Evolutionary conservation across 2,113 vertebrate species (phyloP), one percentile per base, ranked within the genome.

Genomic region (Micronycteris hirsuta): DNA sequence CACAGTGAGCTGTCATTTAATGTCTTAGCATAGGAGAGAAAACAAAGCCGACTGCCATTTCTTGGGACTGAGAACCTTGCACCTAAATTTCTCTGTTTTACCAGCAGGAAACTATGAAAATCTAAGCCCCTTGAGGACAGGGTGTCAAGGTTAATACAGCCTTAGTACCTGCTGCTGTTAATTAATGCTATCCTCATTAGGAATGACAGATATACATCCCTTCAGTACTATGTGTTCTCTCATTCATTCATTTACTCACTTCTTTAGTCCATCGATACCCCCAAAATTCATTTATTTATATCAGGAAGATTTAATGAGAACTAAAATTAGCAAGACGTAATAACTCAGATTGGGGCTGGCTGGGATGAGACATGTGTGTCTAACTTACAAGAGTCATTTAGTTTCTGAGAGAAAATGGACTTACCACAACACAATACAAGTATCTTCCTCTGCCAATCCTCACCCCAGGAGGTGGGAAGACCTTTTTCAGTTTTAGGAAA

Each of bases 1-100:
- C 94, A 93, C 87, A 90, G 31, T 71, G 67, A 96, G 58, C 19
- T 89, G 89, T 11, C 65, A 93, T 91, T 92, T 47, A 81, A 94
- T 74, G 76, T 84, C 87, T 94, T 94, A 86, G 76, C 83, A 76
- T 5, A 87, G 26, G 36, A 67, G 43, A 47, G 56, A 68, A 91
- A 97, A 93, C 63, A 90, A 78, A 86, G 33, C 47, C 80, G 76
- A 28, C 9, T 93, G 85, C 58, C 63, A 43, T 33, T 84, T 71
- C 26, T 80, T 67, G 19, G 31, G 49, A 20, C 1, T 19, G n/a
- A 92, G 63, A 74, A 38, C 2, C 26, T 70, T 36, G 52, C 65
- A 38, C 22, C 20, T 36, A 70, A 58, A 65, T 81, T 45, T 65
- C 20, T 47, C 13, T 36, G 11, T 38, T n/a, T 82, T n/a, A 28